A percentile compares a stretch with the other conserved stretches of the same genome.
Evolutionary conservation across 1,140 invertebrate species (phyloP).

Genomic region (Oncopeltus fasciatus): DNA sequence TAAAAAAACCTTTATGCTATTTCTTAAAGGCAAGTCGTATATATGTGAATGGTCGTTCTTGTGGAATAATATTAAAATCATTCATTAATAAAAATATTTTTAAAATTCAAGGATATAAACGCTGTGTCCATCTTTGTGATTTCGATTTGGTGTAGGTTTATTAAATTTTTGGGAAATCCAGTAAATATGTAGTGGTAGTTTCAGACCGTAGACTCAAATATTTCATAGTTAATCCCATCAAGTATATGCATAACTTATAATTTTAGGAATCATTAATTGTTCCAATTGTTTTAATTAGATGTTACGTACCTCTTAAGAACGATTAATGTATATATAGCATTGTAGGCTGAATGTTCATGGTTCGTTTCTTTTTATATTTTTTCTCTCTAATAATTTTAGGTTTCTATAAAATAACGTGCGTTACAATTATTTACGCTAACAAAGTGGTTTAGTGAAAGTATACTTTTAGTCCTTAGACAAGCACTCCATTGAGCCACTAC

Average conservation of each 20-base stretch:
- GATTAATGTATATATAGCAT: neutral
- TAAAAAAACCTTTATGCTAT: neutral
- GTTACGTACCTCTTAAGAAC: neutral
- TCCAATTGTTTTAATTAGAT: constrained; percentile 3
- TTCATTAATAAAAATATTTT: neutral
- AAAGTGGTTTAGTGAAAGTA: neutral
- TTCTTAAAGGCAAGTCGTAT: neutral
- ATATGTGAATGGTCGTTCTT: no score
- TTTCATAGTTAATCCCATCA: neutral
- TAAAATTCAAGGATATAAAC: neutral
- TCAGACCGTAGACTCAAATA: neutral
- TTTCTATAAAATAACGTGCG: neutral
- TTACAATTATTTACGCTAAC: neutral
- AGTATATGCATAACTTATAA: neutral
- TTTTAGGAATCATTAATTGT: constrained; percentile 1
- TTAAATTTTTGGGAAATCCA: neutral
- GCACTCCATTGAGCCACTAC: neutral
- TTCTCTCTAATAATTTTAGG: neutral
- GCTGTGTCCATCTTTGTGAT: constrained; percentile 8
- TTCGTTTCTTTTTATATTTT: neutral
- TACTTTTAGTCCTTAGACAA: neutral
- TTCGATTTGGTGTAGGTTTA: constrained; percentile 6
- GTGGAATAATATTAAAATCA: neutral
- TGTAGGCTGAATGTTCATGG: neutral
- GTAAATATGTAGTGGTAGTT: constrained; percentile 1